Conservation (phyloP, 2,797 vertebrate species). For the Sus cebifrons region DNA sequence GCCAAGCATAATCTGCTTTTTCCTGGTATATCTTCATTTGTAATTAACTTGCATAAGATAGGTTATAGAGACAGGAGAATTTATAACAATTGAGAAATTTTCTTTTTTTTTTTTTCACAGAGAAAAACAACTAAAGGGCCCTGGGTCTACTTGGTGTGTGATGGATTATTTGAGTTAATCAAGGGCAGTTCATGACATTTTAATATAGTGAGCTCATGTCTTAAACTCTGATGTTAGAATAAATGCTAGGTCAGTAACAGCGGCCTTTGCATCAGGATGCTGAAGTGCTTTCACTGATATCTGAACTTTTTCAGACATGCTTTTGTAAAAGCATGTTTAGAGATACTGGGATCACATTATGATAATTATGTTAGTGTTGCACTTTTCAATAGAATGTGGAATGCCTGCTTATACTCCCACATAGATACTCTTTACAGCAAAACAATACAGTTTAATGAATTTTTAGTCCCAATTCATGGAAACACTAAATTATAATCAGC, state of each 20-base stretch:
- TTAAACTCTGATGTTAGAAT: neutral
- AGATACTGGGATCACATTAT: neutral
- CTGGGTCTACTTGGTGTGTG: neutral
- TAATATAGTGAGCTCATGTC: neutral
- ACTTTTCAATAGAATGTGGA: neutral
- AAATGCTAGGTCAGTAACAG: neutral
- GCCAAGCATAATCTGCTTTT: neutral
- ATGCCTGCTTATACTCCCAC: neutral
- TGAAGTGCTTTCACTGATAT: neutral
- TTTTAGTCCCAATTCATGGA: slow-evolving; percentile 74
- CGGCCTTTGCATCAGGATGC: neutral
- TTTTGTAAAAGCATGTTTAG: neutral
- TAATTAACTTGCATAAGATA: neutral
- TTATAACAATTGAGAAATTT: neutral
- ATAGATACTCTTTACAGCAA: neutral
- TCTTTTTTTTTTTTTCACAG: neutral
- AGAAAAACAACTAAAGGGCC: neutral
- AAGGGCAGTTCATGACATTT: slow-evolving; percentile 12
- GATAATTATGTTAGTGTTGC: neutral
- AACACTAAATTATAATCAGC: slow-evolving; percentile 75
- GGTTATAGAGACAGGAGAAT: neutral
- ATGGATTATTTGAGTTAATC: neutral
- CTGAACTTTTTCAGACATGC: slow-evolving; percentile 24
- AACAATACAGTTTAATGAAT: slow-evolving; percentile 76
- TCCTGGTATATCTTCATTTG: neutral